Conservation (phyloP, 2,113 vertebrate species). For the Paedocypris sp. region DNA sequence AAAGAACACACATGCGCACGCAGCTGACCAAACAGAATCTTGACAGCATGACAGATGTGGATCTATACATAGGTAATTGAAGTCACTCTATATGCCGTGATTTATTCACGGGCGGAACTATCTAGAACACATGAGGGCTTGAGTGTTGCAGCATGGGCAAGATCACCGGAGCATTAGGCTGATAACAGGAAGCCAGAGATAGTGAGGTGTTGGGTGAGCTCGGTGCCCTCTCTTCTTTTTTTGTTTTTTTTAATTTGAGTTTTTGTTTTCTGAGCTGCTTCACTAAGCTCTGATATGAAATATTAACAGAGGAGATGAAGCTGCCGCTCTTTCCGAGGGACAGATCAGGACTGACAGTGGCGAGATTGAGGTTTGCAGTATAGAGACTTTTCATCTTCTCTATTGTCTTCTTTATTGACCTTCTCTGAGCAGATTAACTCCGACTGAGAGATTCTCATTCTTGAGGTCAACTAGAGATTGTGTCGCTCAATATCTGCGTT, state of each 20-base stretch:
- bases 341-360: background rate
- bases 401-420: background rate
- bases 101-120: background rate
- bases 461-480: background rate
- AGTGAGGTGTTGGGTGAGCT: background rate
- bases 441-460: background rate
- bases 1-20: background rate
- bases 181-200: background rate
- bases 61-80: background rate
- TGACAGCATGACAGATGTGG: background rate
- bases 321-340: background rate
- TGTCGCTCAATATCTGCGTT: no score
- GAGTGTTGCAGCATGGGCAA: background rate
- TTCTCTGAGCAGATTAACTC: background rate
- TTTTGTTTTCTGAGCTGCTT: conserved; percentile 19
- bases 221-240: background rate
- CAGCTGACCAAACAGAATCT: background rate
- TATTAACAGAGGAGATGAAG: conserved; percentile 22
- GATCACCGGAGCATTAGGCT: background rate
- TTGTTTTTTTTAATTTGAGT: background rate
- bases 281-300: background rate
- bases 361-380: background rate
- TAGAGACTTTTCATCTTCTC: background rate
- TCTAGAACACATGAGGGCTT: background rate
- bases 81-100: background rate